Conservation (phyloP, 2,888 invertebrate genomes). For the Monopis laevigella region DNA sequence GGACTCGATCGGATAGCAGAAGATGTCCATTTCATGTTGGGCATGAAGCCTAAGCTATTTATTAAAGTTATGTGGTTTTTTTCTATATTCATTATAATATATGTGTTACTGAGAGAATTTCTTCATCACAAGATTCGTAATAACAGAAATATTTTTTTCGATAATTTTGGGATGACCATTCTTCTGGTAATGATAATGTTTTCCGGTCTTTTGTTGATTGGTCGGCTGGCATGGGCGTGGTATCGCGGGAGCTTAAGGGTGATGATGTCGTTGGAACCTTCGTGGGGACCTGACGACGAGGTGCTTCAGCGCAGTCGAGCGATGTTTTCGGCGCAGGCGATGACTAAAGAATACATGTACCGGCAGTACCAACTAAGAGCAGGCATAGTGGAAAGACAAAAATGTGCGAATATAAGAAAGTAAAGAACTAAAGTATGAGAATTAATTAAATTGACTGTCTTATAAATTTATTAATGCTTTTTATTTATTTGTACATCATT, state of each 20-base stretch:
- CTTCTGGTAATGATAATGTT: constrained; percentile 15
- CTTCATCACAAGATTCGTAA: constrained; percentile 13
- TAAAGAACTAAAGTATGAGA: background rate
- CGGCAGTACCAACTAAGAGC: constrained; percentile 55
- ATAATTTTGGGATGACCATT: constrained; percentile 22
- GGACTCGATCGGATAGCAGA: constrained; percentile 45
- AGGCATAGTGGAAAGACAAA: constrained; percentile 40
- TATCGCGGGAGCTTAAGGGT: constrained; percentile 24
- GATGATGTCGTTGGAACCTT: constrained; percentile 28
- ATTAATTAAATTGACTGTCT: no score
- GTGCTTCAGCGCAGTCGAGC: constrained; percentile 45
- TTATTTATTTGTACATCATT: no score
- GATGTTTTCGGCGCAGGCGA: constrained; percentile 58
- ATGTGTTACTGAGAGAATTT: constrained; percentile 29
- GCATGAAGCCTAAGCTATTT: constrained; percentile 35
- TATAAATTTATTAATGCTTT: no score
- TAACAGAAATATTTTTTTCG: constrained; percentile 2
- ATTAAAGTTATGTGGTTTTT: constrained; percentile 38
- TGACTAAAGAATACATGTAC: constrained; percentile 62
- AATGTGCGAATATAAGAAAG: constrained; percentile 30
- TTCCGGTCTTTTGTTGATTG: constrained; percentile 17
- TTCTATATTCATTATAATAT: constrained; percentile 27
- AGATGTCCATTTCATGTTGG: constrained; percentile 58
- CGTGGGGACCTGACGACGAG: constrained; percentile 46
- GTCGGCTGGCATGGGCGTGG: constrained; percentile 26